Base-by-base conservation (phyloP, 2,797 vertebrate genomes). In the Notoglanidium macrostoma region DNA sequence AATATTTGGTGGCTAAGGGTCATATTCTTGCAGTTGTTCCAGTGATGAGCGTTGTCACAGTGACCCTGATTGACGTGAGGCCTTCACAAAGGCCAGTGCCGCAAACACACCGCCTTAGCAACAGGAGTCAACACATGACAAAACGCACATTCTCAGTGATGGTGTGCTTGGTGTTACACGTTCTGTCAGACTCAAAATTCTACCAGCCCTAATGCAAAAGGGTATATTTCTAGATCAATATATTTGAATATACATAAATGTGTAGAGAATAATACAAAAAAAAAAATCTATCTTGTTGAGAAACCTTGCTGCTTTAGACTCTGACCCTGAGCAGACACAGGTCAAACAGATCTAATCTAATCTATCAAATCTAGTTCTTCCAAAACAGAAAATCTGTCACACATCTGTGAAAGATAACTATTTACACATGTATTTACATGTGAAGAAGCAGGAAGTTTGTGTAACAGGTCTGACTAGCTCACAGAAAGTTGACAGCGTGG, bases 1-100 rank as follows among this genome's bases (percentile, higher is more conserved):
- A 96, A 96, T 96, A 95, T 96, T 93, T 95, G 93, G 94, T 93
- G 94, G 94, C 94, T 94, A 92, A 92, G 91, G 95, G 95, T 95
- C 95, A 95, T 93, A 95, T 95, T 93, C 93, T 80, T 59, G 93
- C 94, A 95, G 94, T 95, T 95, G 95, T 94, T 96, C 94, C 93
- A 96, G 95, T 95, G 95, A 95, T 94, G 92, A 94, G 92, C 73
- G 95, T 96, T 92, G 93, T 95, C 92, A 95, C 94, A 93, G 94
- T 89, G 93, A 96, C 91, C 92, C 90, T 85, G 88, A 94, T 92
- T 91, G 92, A 92, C 91, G 87, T 93, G 90, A 91, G 91, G 91
- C 90, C 40, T 87, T 91, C 90, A 94, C 94, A 95, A 95, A 93
- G 90, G 92, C 90, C 78, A 82, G 54, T 15, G 83, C 89, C 76